These are phyloP conservation scores for Drosophila bunnanda DNA, from an alignment of 2,888 invertebrate species.

Conservation along the genomic window DNA sequence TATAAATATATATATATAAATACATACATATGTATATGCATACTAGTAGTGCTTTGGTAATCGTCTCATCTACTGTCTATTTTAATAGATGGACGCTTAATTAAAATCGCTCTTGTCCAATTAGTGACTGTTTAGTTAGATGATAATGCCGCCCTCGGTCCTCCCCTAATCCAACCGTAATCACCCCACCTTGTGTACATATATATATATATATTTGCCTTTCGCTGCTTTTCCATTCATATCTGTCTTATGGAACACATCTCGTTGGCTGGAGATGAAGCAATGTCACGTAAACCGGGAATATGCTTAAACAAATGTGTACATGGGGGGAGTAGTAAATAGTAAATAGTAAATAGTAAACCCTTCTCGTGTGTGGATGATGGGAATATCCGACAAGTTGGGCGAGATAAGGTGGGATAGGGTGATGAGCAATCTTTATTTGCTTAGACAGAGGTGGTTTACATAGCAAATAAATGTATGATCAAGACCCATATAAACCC, in stretches of 20 bases:
- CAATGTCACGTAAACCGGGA: conserved; percentile 26
- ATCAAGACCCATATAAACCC: neutral
- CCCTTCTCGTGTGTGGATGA: conserved; percentile 6
- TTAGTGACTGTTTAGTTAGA: conserved; percentile 47
- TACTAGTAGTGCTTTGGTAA: conserved; percentile 17
- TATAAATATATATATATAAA: neutral
- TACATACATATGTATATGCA: neutral
- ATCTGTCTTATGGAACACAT: conserved; percentile 15
- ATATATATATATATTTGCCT: conserved; percentile 9
- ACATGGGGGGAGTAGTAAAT: conserved; percentile 1
- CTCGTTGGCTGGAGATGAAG: neutral
- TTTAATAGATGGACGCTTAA: conserved; percentile 52
- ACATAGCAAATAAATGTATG: neutral
- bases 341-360: conserved; percentile 25
- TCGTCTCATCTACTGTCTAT: conserved; percentile 39
- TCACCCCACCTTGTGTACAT: neutral
- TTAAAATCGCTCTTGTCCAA: conserved; percentile 57
- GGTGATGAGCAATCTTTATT: conserved; percentile 14
- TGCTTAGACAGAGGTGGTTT: neutral
- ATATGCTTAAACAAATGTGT: conserved; percentile 12
- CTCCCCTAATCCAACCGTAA: conserved; percentile 1
- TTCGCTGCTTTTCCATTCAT: conserved; percentile 9
- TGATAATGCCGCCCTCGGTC: conserved; percentile 11
- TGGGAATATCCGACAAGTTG: conserved; percentile 19
- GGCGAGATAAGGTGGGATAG: neutral